Evolutionary conservation across 2,113 vertebrate genomes (phyloP).

Genomic region (Salvator merianae): DNA sequence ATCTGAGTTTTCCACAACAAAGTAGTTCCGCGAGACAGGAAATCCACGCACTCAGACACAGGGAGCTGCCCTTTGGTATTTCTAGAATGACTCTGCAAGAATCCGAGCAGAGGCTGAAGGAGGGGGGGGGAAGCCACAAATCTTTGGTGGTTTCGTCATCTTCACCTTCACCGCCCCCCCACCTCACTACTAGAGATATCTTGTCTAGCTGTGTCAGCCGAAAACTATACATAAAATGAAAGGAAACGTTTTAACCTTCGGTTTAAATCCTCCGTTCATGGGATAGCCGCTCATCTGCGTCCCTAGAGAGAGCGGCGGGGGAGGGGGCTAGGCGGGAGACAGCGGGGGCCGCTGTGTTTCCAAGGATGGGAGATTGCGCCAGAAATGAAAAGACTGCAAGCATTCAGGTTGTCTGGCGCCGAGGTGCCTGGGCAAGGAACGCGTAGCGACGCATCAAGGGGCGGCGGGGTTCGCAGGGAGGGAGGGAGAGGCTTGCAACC

Average conservation of each 20-base stretch:
- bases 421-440: constrained; percentile 14
- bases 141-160: background rate
- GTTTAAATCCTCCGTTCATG: background rate
- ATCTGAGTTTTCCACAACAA: background rate
- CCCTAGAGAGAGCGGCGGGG: background rate
- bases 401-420: constrained; percentile 33
- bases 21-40: background rate
- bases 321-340: background rate
- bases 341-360: background rate
- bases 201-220: background rate
- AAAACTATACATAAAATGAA: background rate
- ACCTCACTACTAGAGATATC: background rate
- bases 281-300: background rate
- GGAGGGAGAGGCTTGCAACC: background rate
- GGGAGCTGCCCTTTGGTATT: background rate
- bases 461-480: background rate
- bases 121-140: background rate
- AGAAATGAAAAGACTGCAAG: background rate
- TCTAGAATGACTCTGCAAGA: background rate
- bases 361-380: constrained; percentile 4
- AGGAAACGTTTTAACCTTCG: background rate
- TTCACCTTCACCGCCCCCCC: background rate
- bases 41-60: background rate
- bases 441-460: background rate
- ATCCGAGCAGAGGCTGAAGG: background rate